Conservation (phyloP, 2,888 invertebrate species). For the Netelia virgata region DNA sequence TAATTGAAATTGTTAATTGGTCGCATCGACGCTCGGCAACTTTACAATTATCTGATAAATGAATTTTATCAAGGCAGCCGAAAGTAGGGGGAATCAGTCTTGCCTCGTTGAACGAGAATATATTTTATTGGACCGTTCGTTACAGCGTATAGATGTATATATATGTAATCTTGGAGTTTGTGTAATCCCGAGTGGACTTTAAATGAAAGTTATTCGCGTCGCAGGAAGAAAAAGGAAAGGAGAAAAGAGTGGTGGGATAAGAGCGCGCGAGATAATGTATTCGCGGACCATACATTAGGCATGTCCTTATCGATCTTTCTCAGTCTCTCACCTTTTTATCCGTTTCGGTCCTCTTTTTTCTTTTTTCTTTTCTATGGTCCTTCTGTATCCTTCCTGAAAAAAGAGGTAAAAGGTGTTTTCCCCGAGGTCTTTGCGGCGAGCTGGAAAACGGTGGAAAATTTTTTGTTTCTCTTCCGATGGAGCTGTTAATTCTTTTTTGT, state of each 20-base stretch:
- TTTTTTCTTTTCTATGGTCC: constrained; percentile 15
- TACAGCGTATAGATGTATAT: not conserved
- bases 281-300: constrained; percentile 58
- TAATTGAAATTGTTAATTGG: no score
- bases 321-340: constrained; percentile 24
- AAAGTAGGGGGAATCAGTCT: not conserved
- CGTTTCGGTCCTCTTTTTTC: not conserved
- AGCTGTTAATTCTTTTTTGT: constrained; percentile 29
- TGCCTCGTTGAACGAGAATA: not conserved
- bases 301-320: constrained; percentile 64
- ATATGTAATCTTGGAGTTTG: constrained; percentile 27
- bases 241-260: constrained; percentile 50
- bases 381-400: constrained; percentile 23
- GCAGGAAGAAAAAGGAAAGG: constrained; percentile 25
- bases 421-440: constrained; percentile 6
- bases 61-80: not conserved
- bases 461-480: constrained; percentile 40
- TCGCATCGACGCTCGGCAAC: no score
- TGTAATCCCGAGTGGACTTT: constrained; percentile 51
- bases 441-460: constrained; percentile 22
- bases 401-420: constrained; percentile 34
- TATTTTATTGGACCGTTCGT: not conserved
- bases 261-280: constrained; percentile 43
- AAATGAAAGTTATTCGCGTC: constrained; percentile 36
- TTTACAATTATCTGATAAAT: not conserved